Base-by-base conservation (phyloP, 2,888 invertebrate species). In the Sepiola atlantica region DNA sequence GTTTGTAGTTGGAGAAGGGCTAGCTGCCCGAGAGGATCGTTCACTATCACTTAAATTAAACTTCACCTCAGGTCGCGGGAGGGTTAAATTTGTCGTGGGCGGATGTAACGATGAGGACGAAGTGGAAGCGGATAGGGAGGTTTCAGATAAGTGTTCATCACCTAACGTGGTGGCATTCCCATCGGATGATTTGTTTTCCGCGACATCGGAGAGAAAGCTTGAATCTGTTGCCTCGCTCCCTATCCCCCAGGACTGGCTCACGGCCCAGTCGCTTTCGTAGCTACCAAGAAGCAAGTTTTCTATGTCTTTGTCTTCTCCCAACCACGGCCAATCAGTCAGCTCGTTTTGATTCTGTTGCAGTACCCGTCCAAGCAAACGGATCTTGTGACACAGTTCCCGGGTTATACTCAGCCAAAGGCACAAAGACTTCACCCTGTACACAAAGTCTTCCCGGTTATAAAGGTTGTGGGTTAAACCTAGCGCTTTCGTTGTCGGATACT, bases 361-460 rank as follows among this genome's bases (percentile, higher is more conserved):
- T 55, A 97, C 95, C 94, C 97, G 96, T n/a, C 97, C 97, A 94
- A 98, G 96, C 95, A 98, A 98, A 95, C 98, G 98, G 95, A 99
- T 97, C 97, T 98, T 99, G 94, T 99, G 98, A 94, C 98, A 98
- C 97, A 99, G 98, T 97, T 99, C 98, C 96, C 98, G 98, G 0
- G 98, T 98, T 97, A 98, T 98, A 97, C 99, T 99, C 97, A 98
- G 98, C 99, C 99, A 99, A 6, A 99, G 98, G 96, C 98, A 99
- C 98, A 99, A 98, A 24, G 99, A 98, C 97, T 98, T 98, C 21
- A 98, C 98, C 96, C 98, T 97, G 94, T 98, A 98, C 55, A 98
- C 98, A 96, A 98, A 98, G 94, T 98, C 98, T 1, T 98, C 97
- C 94, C 98, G 98, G 95, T 98, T 98, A 95, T 98, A 98, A 32